Conservation (phyloP, 2,888 invertebrate species). For the Stramonita haemastoma region DNA sequence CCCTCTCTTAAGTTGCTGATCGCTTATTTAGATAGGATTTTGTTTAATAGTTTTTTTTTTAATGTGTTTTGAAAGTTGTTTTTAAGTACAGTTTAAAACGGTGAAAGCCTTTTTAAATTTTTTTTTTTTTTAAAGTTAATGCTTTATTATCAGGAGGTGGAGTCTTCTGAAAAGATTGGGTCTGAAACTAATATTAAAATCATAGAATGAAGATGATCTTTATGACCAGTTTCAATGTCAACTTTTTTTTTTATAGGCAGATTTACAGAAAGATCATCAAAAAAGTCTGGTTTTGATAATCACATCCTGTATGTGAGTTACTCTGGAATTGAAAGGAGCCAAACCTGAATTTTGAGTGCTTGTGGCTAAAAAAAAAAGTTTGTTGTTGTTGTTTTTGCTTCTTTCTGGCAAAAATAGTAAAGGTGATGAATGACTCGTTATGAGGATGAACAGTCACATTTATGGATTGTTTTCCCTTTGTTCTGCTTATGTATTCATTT, state of each 20-base stretch:
- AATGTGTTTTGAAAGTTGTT: not conserved
- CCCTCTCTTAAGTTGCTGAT: not conserved
- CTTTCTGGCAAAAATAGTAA: not conserved
- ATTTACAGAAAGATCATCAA: too few relatives aligned
- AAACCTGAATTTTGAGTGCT: not conserved
- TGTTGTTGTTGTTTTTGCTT: not conserved
- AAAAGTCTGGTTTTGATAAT: not conserved
- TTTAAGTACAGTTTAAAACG: too few relatives aligned
- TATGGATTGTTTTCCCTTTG: not conserved
- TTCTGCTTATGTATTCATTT: not conserved
- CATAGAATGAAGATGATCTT: too few relatives aligned
- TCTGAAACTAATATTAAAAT: too few relatives aligned
- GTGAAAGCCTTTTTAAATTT: too few relatives aligned
- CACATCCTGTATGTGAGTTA: not conserved
- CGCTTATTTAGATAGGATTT: not conserved
- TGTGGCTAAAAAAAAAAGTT: not conserved
- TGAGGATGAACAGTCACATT: too few relatives aligned
- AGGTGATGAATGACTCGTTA: too few relatives aligned
- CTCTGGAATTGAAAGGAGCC: not conserved
- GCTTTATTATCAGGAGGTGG: too few relatives aligned
- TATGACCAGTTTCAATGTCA: too few relatives aligned
- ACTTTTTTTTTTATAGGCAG: too few relatives aligned
- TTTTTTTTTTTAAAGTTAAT: too few relatives aligned
- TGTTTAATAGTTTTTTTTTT: not conserved
- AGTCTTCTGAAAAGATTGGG: too few relatives aligned